Evolutionary conservation across 2,888 invertebrate genomes (phyloP).

Genomic region (Caenorhabditis virilis): DNA sequence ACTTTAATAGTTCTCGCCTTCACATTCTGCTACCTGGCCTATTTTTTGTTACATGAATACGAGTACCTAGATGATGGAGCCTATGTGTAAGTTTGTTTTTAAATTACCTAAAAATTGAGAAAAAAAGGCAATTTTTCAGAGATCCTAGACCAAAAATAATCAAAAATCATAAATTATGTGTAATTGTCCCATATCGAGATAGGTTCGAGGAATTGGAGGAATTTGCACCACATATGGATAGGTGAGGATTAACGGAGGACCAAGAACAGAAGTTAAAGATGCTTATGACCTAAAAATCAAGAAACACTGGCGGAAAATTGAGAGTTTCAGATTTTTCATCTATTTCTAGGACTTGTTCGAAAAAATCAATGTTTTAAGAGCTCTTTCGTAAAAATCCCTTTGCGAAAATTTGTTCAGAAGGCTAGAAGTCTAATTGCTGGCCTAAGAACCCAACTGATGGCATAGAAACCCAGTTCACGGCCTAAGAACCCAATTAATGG

Average conservation of each 20-base stretch:
- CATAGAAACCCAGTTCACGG: too few species aligned
- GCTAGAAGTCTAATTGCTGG: too few species aligned
- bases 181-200: conserved; percentile 92
- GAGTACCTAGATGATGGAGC: neutral
- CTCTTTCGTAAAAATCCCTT: too few species aligned
- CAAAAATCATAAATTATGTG: conserved; percentile 78
- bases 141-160: conserved; percentile 4
- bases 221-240: conserved; percentile 76
- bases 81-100: conserved; percentile 1
- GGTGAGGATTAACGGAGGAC: conserved; percentile 13
- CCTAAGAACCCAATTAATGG: too few species aligned
- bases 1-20: neutral
- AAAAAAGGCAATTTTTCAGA: neutral
- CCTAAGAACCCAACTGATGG: too few species aligned
- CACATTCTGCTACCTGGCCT: neutral
- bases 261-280: too few species aligned
- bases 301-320: too few species aligned
- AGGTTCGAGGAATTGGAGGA: conserved; percentile 86
- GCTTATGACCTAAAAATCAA: too few species aligned
- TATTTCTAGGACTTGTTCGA: too few species aligned
- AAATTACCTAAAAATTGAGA: neutral
- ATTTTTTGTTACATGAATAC: neutral
- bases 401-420: too few species aligned
- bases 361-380: too few species aligned
- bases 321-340: too few species aligned